Conservation (phyloP, 2,113 vertebrate genomes). For the Tricholaema leucomelas region DNA sequence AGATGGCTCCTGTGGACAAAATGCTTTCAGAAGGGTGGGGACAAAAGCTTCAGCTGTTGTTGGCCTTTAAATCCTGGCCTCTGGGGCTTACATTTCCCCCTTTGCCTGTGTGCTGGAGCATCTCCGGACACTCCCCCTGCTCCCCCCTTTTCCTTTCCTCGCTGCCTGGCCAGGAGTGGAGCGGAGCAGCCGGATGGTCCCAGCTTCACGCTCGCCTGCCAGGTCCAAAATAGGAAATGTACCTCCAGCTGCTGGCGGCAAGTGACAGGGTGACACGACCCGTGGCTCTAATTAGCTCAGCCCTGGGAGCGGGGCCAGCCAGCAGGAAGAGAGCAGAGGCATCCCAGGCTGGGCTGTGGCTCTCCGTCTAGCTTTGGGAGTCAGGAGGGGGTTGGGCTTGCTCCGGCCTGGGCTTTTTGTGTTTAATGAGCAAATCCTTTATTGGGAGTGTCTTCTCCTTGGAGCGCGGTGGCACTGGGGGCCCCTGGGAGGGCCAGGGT, state of each 20-base stretch:
- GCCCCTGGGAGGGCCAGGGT: background rate
- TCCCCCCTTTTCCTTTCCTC: background rate
- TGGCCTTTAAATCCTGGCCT: background rate
- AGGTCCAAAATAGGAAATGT: conserved; percentile 51
- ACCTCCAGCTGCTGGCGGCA: background rate
- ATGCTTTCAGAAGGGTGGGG: background rate
- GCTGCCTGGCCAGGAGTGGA: accelerated
- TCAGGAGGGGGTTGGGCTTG: background rate
- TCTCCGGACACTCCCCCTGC: accelerated
- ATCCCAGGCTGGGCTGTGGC: background rate
- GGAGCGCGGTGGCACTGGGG: accelerated
- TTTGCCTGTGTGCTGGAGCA: background rate
- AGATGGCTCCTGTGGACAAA: accelerated
- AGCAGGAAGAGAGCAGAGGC: accelerated
- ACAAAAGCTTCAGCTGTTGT: background rate
- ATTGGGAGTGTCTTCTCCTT: background rate
- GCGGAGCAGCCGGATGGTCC: background rate
- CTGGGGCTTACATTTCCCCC: background rate
- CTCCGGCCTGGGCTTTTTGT: background rate
- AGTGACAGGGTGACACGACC: background rate
- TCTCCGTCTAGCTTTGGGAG: background rate
- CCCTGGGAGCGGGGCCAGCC: background rate
- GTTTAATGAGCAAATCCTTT: background rate
- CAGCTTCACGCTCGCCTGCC: background rate
- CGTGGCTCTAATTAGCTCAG: background rate